Evolutionary conservation across 2,797 vertebrate species (phyloP), one percentile per base, ranked within the genome.

Genomic region (Thalassophryne amazonica): DNA sequence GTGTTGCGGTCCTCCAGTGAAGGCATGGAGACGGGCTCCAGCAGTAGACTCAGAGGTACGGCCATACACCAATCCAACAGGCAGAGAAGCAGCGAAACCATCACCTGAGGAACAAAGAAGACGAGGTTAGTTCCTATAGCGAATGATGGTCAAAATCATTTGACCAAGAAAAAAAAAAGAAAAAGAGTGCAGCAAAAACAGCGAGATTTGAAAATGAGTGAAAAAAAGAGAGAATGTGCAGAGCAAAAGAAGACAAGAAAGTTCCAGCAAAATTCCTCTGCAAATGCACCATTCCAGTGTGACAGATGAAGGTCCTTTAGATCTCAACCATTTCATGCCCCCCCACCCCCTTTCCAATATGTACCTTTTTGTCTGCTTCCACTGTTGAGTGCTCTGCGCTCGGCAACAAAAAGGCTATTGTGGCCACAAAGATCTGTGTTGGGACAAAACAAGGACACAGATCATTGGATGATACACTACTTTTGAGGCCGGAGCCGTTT

Each of bases 41-140:
- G 86, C 14, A 99, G 87, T 60, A 91, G 78, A 51, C 80, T 92
- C 75, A 97, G 52, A 0, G 97, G 95, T 42, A 98, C 81, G 0
- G 93, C 92, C 94, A 99, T 98, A 78, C 96, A 98, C 97, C 97
- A 99, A 76, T 99, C 96, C 93, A 99, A 79, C 60, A 98, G 79
- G 71, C 96, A 99, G 31, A 98, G 93, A 19, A 99, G 89, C 69
- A 99, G 80, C 0, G 96, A 98, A 59, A 99, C 95, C 75, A 99
- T 93, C 69, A 98, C 92, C 97, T 99, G 72, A 33, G 68, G 71
- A 69, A 8, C 7, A 16, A 50, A 25, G 21, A 28, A 31, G 6
- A 29, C 22, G 5, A 22, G 9, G 22, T 5, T 40, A 36, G 17
- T 19, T 38, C 1, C 1, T 55, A 35, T 41, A 22, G 45, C 11